Conservation (phyloP, 2,888 invertebrate genomes). For the Ormyrus pomaceus region DNA sequence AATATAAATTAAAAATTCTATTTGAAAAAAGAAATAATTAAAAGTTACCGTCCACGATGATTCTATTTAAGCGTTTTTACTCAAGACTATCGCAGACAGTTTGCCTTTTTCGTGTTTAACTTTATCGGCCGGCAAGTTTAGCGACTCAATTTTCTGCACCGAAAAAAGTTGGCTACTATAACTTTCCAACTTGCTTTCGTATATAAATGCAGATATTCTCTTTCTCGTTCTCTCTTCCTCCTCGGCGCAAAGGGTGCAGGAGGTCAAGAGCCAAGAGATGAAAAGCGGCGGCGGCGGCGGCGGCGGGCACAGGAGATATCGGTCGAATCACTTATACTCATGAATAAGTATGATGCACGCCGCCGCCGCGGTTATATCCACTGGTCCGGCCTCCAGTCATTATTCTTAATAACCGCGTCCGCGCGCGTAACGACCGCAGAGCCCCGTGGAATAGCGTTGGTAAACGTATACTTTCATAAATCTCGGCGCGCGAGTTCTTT, state of each 20-base stretch:
- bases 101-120: slow-evolving; percentile 21
- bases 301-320: slow-evolving; percentile 8
- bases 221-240: not conserved
- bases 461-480: slow-evolving; percentile 30
- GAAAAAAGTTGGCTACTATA: not conserved
- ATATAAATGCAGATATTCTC: not conserved
- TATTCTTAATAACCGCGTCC: slow-evolving; percentile 48
- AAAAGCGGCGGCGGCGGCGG: not conserved
- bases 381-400: slow-evolving; percentile 39
- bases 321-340: slow-evolving; percentile 52
- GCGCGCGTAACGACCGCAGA: slow-evolving; percentile 16
- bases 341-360: slow-evolving; percentile 47
- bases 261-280: slow-evolving; percentile 34
- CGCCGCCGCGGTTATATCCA: not conserved
- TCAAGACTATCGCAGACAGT: too few relatives aligned
- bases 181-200: slow-evolving; percentile 18
- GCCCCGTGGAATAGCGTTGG: not conserved
- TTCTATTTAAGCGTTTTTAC: too few relatives aligned
- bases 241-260: not conserved
- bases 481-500: slow-evolving; percentile 2
- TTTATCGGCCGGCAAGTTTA: not conserved
- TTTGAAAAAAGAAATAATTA: too few relatives aligned
- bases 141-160: too few relatives aligned
- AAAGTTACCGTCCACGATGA: too few relatives aligned
- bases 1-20: too few relatives aligned